These are phyloP conservation scores for Rhinopithecus roxellana DNA, from an alignment of 2,113 vertebrate genomes.

Conservation along the genomic window DNA sequence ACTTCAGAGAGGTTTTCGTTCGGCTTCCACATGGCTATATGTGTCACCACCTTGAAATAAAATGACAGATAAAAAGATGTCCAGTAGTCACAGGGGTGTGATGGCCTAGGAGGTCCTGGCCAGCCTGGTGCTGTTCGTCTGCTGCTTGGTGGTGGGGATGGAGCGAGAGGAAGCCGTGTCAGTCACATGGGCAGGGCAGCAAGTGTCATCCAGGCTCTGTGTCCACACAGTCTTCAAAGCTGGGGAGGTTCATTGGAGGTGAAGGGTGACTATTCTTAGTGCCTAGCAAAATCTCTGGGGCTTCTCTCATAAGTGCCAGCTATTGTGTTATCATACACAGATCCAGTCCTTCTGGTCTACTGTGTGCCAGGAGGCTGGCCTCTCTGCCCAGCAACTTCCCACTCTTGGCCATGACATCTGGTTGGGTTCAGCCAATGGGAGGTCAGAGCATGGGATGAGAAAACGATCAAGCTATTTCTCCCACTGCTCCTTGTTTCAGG, in stretches of 20 bases:
- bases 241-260: accelerated
- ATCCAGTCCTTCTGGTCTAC: neutral
- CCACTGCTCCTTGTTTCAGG: neutral
- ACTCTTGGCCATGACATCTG: neutral
- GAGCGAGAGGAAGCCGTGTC: neutral
- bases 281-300: neutral
- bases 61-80: neutral
- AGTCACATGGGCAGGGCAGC: too few relatives aligned
- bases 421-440: neutral
- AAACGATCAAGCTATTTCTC: neutral
- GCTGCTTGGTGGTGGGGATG: accelerated
- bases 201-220: neutral
- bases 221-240: neutral
- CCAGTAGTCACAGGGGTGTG: neutral
- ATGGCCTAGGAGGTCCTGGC: neutral
- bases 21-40: neutral
- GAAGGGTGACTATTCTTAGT: neutral
- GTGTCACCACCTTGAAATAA: neutral
- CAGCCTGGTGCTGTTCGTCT: neutral
- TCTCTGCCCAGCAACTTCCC: neutral
- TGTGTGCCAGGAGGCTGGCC: neutral
- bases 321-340: neutral
- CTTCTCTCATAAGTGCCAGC: neutral
- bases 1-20: neutral
- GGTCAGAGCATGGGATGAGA: neutral